Base-by-base conservation (phyloP, 2,113 vertebrate genomes). In the Melanocharis versteri region DNA sequence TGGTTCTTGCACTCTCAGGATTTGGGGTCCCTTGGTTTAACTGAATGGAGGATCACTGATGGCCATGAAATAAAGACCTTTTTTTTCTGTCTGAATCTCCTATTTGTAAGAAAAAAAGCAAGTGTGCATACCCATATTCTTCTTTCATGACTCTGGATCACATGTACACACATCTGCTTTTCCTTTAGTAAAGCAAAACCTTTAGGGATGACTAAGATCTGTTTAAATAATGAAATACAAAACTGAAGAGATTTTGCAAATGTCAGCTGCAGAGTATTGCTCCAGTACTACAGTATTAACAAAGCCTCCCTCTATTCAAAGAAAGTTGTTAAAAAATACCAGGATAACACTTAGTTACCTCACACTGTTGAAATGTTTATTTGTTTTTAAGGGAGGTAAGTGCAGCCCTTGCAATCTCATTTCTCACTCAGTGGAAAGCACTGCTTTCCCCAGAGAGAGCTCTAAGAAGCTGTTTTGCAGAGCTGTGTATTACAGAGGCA, bases 371-470 rank as follows among this genome's bases (percentile, higher is more conserved):
- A 68, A 80, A 42, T 53, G 54, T 48, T 72, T 60, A 42, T 87
- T 91, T 54, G 51, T 84, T 79, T 93, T 81, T 44, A 77, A 87
- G 42, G 77, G 15, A 83, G 48, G 7, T 20, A 65, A 90, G 60
- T 37, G 37, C 91, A 97, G 89, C 81, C 60, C 53, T 75, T 82
- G 89, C 88, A 56, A 35, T 85, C 77, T 82, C 93, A 77, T 77
- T 39, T 79, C 80, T 54, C 3, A 4, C 50, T 76, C 68, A 17
- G 1, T 14, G 57, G 17, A 88, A 92, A 94, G 71, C 54, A 7
- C 60, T 56, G 68, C 90, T 78, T 70, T 95, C 79, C 78, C 90
- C 70, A 64, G 92, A 84, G 87, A 79, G 37, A 51, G 47, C 62
- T 33, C 61, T 3, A 28, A 64, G 77, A 48, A 75, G 83, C 44